These are phyloP conservation scores for Xenops minutus DNA, from an alignment of 2,797 vertebrate species.

Conservation along the genomic window DNA sequence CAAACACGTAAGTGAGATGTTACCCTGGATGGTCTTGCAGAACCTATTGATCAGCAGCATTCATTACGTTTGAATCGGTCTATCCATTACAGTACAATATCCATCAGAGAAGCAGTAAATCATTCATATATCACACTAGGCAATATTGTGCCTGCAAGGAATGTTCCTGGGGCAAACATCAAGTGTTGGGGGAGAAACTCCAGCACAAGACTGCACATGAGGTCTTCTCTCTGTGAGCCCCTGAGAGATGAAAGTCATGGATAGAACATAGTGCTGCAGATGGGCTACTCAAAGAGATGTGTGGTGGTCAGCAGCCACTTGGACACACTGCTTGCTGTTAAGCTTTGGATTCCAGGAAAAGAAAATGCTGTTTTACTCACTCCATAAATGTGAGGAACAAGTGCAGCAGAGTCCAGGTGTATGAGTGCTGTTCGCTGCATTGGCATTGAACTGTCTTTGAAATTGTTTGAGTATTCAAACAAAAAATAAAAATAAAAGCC, in stretches of 20 bases:
- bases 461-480: background rate
- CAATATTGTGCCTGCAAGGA: background rate
- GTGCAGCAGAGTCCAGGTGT: background rate
- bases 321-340: background rate
- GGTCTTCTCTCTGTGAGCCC: background rate
- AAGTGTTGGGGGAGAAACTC: background rate
- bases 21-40: background rate
- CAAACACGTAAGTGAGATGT: background rate
- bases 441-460: background rate
- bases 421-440: background rate
- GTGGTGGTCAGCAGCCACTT: background rate
- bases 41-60: background rate
- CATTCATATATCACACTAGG: accelerated
- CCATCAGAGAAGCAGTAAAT: background rate
- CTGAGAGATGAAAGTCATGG: background rate
- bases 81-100: background rate
- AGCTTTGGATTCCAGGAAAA: background rate
- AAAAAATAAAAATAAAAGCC: background rate
- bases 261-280: background rate
- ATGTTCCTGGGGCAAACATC: background rate
- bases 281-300: background rate
- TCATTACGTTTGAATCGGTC: background rate
- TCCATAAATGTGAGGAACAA: background rate
- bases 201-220: background rate
- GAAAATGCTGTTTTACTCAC: background rate